Base-by-base conservation (phyloP, 2,113 vertebrate species). In the Lucifuga dentata region DNA sequence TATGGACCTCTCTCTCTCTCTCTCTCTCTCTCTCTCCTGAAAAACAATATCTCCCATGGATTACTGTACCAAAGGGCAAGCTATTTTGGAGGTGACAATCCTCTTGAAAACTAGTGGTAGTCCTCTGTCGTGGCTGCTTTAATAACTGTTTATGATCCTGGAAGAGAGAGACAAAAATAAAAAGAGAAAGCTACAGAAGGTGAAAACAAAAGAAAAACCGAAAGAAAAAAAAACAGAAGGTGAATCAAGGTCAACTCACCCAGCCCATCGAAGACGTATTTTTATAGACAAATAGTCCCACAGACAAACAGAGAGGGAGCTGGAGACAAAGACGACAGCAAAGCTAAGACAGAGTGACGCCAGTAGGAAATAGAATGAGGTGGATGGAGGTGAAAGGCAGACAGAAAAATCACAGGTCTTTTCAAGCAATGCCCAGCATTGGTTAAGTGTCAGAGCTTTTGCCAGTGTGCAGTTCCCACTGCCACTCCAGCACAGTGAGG, bases 401-500 rank as follows among this genome's bases (percentile, higher is more conserved):
- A 50, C 73, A 55, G 64, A 76, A 68, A 74, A 80, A 66, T 70
- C 52, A n/a, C 44, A 56, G 58, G 67, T 69, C 72, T 81, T 78
- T 80, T 80, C 72, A 86, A 88, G 78, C 63, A 67, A 49, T 82
- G 81, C 80, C 83, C 83, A 52, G 70, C 57, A 52, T 60, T 62
- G 72, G 71, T 73, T 51, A 11, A 52, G 68, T 65, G 39, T 83
- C 65, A 67, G 77, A 83, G 67, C 57, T 35, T 23, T 76, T 81
- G 81, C 81, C 86, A 86, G 81, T 35, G 17, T 33, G 52, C 68
- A 20, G 66, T 41, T 80, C 74, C 69, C 69, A 39, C 76, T 80
- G 76, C 80, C 76, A 73, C 83, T 69, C 32, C 63, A 68, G 73
- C 83, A 89, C 87, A 89, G 76, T 83, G 58, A 80, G 68, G 50